Evolutionary conservation across 1,140 invertebrate species (phyloP).

Genomic region (Reticulitermes speratus): DNA sequence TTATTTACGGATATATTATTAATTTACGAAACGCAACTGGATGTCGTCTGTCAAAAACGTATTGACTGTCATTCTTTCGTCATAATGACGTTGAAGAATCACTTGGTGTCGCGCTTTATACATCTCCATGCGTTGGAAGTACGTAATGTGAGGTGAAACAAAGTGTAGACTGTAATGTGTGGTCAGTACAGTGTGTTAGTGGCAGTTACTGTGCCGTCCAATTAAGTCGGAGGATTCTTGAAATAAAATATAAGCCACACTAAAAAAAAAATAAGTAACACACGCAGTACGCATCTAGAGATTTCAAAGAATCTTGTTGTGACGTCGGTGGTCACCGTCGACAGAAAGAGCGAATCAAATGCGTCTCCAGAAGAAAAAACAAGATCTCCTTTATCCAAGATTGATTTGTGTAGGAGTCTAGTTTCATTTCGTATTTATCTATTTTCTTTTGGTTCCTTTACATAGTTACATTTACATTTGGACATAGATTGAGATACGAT

Average conservation of each 20-base stretch:
- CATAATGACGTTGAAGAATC: no score
- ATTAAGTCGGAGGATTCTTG: not conserved
- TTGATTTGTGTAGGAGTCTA: constrained; percentile 23
- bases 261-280: not conserved
- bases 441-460: not conserved
- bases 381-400: constrained; percentile 8
- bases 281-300: not conserved
- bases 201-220: not conserved
- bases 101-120: no score
- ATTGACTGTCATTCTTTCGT: no score
- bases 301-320: constrained; percentile 23
- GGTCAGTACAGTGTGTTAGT: not conserved
- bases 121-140: no score
- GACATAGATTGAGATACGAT: constrained; percentile 18
- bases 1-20: no score
- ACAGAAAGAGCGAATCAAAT: not conserved
- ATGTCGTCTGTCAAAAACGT: no score
- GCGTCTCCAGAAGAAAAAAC: not conserved
- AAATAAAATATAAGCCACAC: constrained; percentile 9
- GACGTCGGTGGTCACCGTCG: not conserved
- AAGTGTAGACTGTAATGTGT: not conserved
- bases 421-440: constrained; percentile 12
- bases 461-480: not conserved
- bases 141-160: no score
- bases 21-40: no score